A percentile compares a stretch with the other conserved stretches of the same genome.
phyloP scores from a whole-genome alignment of 2,888 invertebrate species.

The Hemaris fuciformis region DNA sequence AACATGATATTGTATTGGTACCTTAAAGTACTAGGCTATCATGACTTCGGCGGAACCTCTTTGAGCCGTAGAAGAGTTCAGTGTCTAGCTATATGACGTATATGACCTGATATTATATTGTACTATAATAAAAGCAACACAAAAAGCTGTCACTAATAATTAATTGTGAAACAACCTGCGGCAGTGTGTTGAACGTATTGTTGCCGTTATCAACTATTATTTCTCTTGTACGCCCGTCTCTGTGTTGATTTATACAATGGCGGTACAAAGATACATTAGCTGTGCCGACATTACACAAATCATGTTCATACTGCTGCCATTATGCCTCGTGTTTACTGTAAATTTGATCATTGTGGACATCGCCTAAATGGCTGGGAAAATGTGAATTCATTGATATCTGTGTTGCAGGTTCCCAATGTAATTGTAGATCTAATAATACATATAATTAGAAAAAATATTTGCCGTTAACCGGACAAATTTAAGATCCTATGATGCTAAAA shows the following conservation, averaged over 20 bases:
- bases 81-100: too few relatives aligned
- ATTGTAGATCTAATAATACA: too few relatives aligned
- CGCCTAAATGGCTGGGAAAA: not conserved
- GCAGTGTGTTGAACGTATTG: not conserved
- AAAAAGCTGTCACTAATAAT: not conserved
- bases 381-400: not conserved
- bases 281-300: constrained; percentile 30
- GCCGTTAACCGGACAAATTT: too few relatives aligned
- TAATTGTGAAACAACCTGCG: constrained; percentile 1
- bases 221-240: constrained; percentile 3
- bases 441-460: too few relatives aligned
- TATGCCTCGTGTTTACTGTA: constrained; percentile 38
- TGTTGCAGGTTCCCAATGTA: not conserved
- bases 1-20: too few relatives aligned
- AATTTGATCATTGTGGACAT: constrained; percentile 24
- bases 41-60: too few relatives aligned
- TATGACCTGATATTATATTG: too few relatives aligned
- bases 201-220: constrained; percentile 5
- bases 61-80: too few relatives aligned
- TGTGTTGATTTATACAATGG: constrained; percentile 8
- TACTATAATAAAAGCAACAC: not conserved
- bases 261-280: constrained; percentile 16
- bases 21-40: too few relatives aligned
- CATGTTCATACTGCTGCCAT: constrained; percentile 34
- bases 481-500: too few relatives aligned